Evolutionary conservation across 2,888 invertebrate species (phyloP), one percentile per base, ranked within the genome.

Genomic region (Tigriopus californicus): DNA sequence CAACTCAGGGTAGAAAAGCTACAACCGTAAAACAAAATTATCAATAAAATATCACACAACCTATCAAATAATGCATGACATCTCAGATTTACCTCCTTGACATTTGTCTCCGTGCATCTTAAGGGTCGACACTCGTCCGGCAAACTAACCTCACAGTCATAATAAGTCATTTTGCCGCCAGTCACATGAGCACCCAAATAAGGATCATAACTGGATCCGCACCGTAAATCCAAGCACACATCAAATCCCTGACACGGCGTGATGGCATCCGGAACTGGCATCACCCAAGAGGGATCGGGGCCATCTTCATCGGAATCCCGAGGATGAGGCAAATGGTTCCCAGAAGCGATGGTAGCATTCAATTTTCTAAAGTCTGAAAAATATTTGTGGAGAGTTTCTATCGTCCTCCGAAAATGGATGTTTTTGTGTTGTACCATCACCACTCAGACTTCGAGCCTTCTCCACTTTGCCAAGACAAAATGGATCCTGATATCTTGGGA

Each of bases 111-210:
- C 15, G 56, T 56, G 46, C 56, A 56, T 46, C 22, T 18, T 12
- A 56, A 22, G 1, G 56, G 56, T 18, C 44, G 44, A 25, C 56
- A 56, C 11, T 46, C 56, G 13, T 56, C 46, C 10, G 41, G 56
- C n/a, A 56, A 33, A 12, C 56, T 46, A 3, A 24, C 44, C 20
- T 18, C 24, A 24, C 56, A 56, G 24, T 56, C 56, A 22, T 22
- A 56, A 25, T 56, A 56, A 46, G 56, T 25, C 56, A 56, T 46
- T 42, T 56, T 56, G 1, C 56, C 56, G 20, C 56, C 42, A 44
- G 13, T 41, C 6, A 46, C 44, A 46, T 56, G 56, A 46, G 56
- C 44, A 44, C 56, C 56, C 8, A 56, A 24, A 33, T 56, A 56
- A 11, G 56, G 56, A 56, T 56, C 56, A 46, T 56, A 56, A 25